phyloP scores from a whole-genome alignment of 2,113 vertebrate species.

The Lepus europaeus region DNA sequence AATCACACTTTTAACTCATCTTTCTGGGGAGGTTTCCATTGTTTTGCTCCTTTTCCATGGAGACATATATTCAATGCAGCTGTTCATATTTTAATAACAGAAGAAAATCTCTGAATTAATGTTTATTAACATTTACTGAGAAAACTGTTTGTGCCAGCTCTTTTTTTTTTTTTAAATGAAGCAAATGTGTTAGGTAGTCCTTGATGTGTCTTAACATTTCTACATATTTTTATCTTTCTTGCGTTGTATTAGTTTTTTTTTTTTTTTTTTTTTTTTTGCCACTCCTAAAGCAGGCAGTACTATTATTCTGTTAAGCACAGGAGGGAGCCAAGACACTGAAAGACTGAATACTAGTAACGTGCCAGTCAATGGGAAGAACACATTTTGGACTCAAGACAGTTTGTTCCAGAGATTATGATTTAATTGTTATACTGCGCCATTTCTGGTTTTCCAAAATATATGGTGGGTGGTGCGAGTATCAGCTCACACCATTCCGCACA shows the following conservation, averaged over 20 bases:
- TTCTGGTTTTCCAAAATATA: background rate
- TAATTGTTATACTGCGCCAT: background rate
- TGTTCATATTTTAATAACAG: background rate
- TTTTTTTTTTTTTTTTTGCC: background rate
- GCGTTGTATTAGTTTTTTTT: background rate
- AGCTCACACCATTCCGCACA: background rate
- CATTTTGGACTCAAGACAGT: background rate
- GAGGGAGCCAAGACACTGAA: background rate
- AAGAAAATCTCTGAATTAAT: background rate
- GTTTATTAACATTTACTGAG: background rate
- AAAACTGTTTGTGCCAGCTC: background rate
- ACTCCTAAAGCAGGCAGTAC: background rate
- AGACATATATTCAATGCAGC: background rate
- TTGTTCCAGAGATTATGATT: background rate
- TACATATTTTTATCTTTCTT: background rate
- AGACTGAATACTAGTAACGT: background rate
- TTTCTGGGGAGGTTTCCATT: background rate
- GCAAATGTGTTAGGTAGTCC: background rate
- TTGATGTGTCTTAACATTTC: no score
- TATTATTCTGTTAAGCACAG: background rate
- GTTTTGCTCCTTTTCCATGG: background rate
- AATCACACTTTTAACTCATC: background rate
- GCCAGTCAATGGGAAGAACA: background rate
- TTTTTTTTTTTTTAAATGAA: background rate
- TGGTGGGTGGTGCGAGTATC: background rate